Conservation (phyloP, 2,888 invertebrate species). For the Sphinx pinastri region DNA sequence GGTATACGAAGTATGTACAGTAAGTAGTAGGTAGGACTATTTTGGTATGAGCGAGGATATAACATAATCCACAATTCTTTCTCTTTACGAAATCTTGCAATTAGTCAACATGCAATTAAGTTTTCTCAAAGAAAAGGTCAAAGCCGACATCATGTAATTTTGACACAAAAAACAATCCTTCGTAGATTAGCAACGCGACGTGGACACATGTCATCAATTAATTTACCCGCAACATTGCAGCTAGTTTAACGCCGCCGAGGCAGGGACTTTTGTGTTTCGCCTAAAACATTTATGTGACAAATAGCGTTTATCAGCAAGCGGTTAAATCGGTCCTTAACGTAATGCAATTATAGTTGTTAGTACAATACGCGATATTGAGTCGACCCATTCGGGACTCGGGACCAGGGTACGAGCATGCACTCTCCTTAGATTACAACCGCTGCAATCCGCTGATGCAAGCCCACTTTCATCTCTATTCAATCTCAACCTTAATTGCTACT, state of each 20-base stretch:
- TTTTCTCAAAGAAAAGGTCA: no score
- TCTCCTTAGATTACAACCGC: constrained; percentile 46
- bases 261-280: no score
- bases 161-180: background rate
- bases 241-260: background rate
- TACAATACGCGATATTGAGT: constrained; percentile 26
- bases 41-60: background rate
- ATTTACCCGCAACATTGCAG: background rate
- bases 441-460: constrained; percentile 42
- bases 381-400: constrained; percentile 20
- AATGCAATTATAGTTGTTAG: no score
- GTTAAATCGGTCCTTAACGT: no score
- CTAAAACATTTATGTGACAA: no score
- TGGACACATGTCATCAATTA: background rate
- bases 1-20: no score
- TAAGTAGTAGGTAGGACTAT: no score
- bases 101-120: background rate
- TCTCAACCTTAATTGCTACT: constrained; percentile 22
- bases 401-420: constrained; percentile 41
- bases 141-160: background rate
- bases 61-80: background rate
- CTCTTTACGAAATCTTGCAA: background rate
- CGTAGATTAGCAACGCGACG: background rate
- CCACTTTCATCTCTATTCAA: constrained; percentile 32
- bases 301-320: no score